A percentile compares a stretch with the other conserved stretches of the same genome.
These are phyloP conservation scores for Chloroceryle aenea DNA, from an alignment of 2,113 vertebrate species.

Conservation along the genomic window DNA sequence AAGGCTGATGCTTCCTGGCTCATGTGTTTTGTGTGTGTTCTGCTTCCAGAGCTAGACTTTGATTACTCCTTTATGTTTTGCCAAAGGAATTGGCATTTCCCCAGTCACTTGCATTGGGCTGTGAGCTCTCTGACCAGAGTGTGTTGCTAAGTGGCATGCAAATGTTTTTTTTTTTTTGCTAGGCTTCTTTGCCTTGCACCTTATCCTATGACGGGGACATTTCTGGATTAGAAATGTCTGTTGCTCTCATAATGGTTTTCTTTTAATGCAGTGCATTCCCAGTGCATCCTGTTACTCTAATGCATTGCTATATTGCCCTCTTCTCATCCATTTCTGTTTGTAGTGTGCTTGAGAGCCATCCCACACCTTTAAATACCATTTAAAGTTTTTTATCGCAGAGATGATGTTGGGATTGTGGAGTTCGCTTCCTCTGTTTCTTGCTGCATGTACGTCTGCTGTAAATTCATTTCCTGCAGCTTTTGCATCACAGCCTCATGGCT, in stretches of 20 bases:
- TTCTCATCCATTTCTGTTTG: neutral
- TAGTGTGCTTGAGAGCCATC: neutral
- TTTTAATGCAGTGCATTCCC: neutral
- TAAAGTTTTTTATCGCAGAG: neutral
- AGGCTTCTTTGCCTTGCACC: neutral
- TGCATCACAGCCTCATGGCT: neutral
- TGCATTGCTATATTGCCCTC: neutral
- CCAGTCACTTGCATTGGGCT: neutral
- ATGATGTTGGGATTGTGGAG: neutral
- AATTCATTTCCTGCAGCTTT: neutral
- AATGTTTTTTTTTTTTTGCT: neutral
- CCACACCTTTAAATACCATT: neutral
- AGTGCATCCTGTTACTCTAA: neutral
- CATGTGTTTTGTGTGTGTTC: neutral
- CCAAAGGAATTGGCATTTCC: neutral
- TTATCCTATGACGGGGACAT: neutral
- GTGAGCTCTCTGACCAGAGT: neutral
- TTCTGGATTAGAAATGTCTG: neutral
- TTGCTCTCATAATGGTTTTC: neutral
- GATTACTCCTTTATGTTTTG: neutral
- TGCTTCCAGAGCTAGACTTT: neutral
- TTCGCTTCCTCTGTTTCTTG: neutral
- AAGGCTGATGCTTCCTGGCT: neutral
- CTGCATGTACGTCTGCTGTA: neutral
- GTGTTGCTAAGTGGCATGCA: neutral